A percentile compares a stretch with the other conserved stretches of the same genome.
Conservation (phyloP, 2,797 vertebrate species). For the Merluccius polli region DNA sequence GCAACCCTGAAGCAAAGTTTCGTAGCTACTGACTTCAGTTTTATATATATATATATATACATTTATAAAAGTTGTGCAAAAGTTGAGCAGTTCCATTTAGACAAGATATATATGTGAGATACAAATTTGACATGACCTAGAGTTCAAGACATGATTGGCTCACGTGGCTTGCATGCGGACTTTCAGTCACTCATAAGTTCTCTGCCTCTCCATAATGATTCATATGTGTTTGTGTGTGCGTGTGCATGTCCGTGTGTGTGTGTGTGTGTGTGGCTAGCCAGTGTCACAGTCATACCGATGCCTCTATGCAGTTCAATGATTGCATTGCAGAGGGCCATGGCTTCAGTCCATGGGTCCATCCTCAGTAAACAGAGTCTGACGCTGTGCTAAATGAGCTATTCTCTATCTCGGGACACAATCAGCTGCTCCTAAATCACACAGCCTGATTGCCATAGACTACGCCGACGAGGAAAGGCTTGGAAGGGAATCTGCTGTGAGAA, state of each 20-base stretch:
- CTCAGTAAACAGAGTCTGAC: slow-evolving; percentile 29
- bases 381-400: slow-evolving; percentile 34
- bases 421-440: slow-evolving; percentile 28
- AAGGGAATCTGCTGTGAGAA: slow-evolving; percentile 2
- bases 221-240: slow-evolving; percentile 12
- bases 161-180: background rate
- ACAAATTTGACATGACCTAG: background rate
- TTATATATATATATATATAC: background rate
- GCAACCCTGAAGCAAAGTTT: background rate
- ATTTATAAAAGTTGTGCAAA: background rate
- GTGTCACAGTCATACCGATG: background rate
- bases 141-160: background rate
- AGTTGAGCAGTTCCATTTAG: background rate
- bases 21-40: background rate
- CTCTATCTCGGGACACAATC: slow-evolving; percentile 23
- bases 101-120: background rate
- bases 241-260: no score
- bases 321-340: slow-evolving; percentile 15
- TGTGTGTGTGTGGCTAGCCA: background rate
- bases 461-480: background rate
- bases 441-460: slow-evolving; percentile 30
- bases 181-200: background rate
- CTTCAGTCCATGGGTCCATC: slow-evolving; percentile 17
- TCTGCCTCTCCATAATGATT: background rate
- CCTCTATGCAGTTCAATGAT: background rate